Percentiles rank a stretch among this genome's conserved stretches.
These are phyloP conservation scores for Hippocampus barbouri DNA, from an alignment of 2,113 vertebrate genomes.

Conservation along the genomic window DNA sequence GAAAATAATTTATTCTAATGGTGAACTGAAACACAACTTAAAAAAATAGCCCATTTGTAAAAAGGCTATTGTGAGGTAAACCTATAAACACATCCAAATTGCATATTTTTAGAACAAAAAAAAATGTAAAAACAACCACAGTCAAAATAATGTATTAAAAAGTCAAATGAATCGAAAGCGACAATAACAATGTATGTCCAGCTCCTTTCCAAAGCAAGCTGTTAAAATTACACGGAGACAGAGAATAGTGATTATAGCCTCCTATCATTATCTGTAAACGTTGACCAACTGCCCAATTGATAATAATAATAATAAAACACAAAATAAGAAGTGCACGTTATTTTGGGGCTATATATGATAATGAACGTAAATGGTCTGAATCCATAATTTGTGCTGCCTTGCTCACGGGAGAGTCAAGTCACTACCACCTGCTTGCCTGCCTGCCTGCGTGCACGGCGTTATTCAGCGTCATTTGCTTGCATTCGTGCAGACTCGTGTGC, in stretches of 20 bases:
- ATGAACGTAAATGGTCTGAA: slow-evolving; percentile 56
- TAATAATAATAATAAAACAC: neutral
- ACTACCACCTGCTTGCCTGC: slow-evolving; percentile 35
- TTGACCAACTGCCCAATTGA: neutral
- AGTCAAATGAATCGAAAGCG: neutral
- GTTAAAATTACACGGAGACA: neutral
- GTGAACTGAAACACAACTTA: neutral
- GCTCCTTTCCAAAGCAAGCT: neutral
- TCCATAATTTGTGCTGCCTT: slow-evolving; percentile 58
- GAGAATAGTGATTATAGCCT: neutral
- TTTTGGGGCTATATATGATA: slow-evolving; percentile 29
- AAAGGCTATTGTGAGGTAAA: neutral
- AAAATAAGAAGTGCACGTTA: neutral
- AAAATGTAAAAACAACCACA: neutral
- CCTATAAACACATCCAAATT: neutral
- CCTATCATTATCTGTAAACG: neutral
- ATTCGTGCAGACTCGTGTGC: slow-evolving; percentile 67
- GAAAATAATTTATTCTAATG: slow-evolving; percentile 3
- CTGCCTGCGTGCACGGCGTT: slow-evolving; percentile 23
- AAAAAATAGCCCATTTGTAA: neutral
- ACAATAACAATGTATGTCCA: neutral
- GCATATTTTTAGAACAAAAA: neutral
- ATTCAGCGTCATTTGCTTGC: slow-evolving; percentile 70
- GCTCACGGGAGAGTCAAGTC: slow-evolving; percentile 63
- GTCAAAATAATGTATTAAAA: neutral